A percentile compares a stretch with the other conserved stretches of the same genome.
These are phyloP conservation scores for Caenorhabditis zanzibari DNA, from an alignment of 2,888 invertebrate genomes.

Conservation along the genomic window DNA sequence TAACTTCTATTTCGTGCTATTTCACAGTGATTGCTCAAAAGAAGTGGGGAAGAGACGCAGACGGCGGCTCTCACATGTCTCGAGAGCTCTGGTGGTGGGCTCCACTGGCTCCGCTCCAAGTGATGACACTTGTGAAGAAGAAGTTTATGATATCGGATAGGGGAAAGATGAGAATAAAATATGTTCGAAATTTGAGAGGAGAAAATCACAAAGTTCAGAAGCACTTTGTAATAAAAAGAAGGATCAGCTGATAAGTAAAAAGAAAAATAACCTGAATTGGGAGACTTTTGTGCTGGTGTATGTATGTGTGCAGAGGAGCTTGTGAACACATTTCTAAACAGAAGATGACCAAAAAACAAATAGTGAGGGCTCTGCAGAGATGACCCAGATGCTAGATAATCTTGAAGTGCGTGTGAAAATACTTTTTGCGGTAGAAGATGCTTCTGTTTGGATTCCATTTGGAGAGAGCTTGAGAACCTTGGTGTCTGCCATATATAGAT, in stretches of 20 bases:
- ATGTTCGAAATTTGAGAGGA: neutral
- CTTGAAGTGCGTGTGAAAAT: neutral
- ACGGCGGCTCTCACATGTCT: slow-evolving; percentile 56
- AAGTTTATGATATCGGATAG: slow-evolving; percentile 27
- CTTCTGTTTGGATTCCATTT: neutral
- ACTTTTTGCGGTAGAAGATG: neutral
- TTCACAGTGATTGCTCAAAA: slow-evolving; percentile 55
- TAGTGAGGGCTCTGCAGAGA: neutral
- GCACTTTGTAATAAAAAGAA: slow-evolving; percentile 30
- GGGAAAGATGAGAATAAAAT: slow-evolving; percentile 10
- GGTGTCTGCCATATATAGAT: too few species aligned
- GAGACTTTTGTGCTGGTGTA: neutral
- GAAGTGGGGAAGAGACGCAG: slow-evolving; percentile 21
- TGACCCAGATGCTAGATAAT: slow-evolving; percentile 1
- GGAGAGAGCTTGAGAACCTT: neutral
- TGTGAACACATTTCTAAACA: slow-evolving; percentile 25
- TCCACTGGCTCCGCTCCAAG: slow-evolving; percentile 58
- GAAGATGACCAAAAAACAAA: slow-evolving; percentile 32
- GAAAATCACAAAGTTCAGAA: slow-evolving; percentile 45
- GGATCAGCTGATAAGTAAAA: slow-evolving; percentile 18
- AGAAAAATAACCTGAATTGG: slow-evolving; percentile 2
- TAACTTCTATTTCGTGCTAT: slow-evolving; percentile 56
- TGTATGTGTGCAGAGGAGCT: slow-evolving; percentile 14
- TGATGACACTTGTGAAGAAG: slow-evolving; percentile 55
- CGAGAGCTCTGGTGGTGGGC: slow-evolving; percentile 25